Evolutionary conservation across 2,888 invertebrate species (phyloP), one percentile per base, ranked within the genome.

Genomic region (Timandra comae): DNA sequence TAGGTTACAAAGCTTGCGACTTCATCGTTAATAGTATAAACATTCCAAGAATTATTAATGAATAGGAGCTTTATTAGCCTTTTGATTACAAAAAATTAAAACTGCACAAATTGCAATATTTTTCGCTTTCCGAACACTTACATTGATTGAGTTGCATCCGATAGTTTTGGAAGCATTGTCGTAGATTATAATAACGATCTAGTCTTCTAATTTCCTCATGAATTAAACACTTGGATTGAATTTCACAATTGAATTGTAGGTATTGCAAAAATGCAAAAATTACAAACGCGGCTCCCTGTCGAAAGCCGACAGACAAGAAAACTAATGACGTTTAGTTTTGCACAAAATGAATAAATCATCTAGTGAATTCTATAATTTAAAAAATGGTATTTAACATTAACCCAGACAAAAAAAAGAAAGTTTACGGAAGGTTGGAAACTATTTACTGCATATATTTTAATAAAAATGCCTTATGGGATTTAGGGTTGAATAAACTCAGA

Each of bases 81-180:
- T 4, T 3, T 9, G 6, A 8, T n/a, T n/a, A 11, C 6, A 7
- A 16, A 13, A 9, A 16, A 6, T 13, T n/a, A 16, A 51, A 43
- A 39, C 24, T 29, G 33, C 28, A 31, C 33, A 13, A 27, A 34
- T 33, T 38, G 39, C 31, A 41, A 43, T n/a, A n/a, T 25, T 27
- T 45, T 12, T 8, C 29, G 12, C 41, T 16, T 16, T 6, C 4
- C 49, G 53, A 46, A 57, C 49, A 80, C 85, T 82, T 60, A 86
- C 86, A 86, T 80, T 49, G 79, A 79, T 75, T 86, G 85, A 43
- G 79, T 76, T 39, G 77, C 66, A 44, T 80, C 79, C 56, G 76
- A 57, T 42, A 82, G 71, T 60, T 82, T 81, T 38, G 77, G 75
- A 60, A 79, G 76, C 75, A 79, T 78, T 54, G 74, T 74, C 36